Evolutionary conservation across 2,888 invertebrate species (phyloP).

Genomic region (Amorpha juglandis): DNA sequence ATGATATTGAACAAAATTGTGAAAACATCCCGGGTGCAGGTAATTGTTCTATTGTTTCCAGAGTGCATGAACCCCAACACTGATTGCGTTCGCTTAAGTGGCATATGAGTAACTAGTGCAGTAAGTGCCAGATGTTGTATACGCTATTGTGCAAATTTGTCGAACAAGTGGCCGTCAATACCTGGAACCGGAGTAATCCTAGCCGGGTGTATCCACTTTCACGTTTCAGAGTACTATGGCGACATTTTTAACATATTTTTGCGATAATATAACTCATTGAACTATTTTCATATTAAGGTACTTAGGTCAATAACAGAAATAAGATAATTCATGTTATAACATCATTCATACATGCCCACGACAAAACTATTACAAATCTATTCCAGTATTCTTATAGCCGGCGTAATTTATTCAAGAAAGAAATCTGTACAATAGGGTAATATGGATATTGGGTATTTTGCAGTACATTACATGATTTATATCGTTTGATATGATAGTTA

Average conservation of each 20-base stretch:
- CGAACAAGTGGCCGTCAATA: slow-evolving; percentile 44
- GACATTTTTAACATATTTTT: slow-evolving; percentile 17
- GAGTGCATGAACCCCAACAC: slow-evolving; percentile 13
- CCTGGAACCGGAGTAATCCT: slow-evolving; percentile 53
- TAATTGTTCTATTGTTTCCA: slow-evolving; percentile 50
- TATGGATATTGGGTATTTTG: too few relatives aligned
- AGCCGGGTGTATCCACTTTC: slow-evolving; percentile 51
- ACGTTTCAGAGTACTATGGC: slow-evolving; percentile 36
- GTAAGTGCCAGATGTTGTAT: slow-evolving; percentile 20
- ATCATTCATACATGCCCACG: too few relatives aligned
- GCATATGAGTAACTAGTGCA: not conserved
- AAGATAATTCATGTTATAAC: too few relatives aligned
- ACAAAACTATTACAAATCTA: too few relatives aligned
- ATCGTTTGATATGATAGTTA: too few relatives aligned
- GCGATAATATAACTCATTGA: not conserved
- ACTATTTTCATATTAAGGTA: not conserved
- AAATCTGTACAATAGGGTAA: too few relatives aligned
- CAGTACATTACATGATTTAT: too few relatives aligned
- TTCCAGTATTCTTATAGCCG: too few relatives aligned
- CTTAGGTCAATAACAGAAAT: too few relatives aligned
- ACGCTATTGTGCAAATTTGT: slow-evolving; percentile 18
- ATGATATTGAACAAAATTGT: slow-evolving; percentile 19
- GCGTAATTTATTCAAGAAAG: too few relatives aligned
- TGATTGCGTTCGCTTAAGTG: not conserved
- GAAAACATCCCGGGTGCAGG: slow-evolving; percentile 48